phyloP scores from a whole-genome alignment of 2,888 invertebrate genomes.

The Drosophila leonis region DNA sequence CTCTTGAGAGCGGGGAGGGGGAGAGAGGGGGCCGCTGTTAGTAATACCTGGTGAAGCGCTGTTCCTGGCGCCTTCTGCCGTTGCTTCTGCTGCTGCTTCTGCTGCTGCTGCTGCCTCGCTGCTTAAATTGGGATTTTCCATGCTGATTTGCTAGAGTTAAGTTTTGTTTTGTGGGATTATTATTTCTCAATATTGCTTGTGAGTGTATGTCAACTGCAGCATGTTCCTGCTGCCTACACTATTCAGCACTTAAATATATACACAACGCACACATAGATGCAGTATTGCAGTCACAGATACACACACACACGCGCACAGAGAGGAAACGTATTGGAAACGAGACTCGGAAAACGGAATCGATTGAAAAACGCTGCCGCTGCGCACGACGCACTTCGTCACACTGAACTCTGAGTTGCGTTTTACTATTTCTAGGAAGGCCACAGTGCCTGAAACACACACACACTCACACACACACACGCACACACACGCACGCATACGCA shows the following conservation, averaged over 20 bases:
- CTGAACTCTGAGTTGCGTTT: slow-evolving; percentile 80
- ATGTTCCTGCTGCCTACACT: slow-evolving; percentile 20
- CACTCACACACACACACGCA: slow-evolving; percentile 14
- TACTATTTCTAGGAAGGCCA: slow-evolving; percentile 83
- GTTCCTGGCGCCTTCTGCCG: slow-evolving; percentile 19
- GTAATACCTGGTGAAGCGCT: slow-evolving; percentile 32
- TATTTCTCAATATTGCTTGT: slow-evolving; percentile 14
- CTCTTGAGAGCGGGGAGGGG: background rate
- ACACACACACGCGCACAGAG: slow-evolving; percentile 10
- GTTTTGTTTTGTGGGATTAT: background rate
- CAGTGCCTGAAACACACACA: slow-evolving; percentile 45
- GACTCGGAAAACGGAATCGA: slow-evolving; percentile 26
- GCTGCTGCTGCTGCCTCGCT: slow-evolving; percentile 19
- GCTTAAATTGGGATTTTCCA: slow-evolving; percentile 42
- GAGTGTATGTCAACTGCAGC: slow-evolving; percentile 19
- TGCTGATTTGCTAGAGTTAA: slow-evolving; percentile 20
- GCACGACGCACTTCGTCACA: slow-evolving; percentile 82
- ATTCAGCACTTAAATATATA: slow-evolving; percentile 5
- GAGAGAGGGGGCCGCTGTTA: background rate
- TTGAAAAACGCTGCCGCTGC: slow-evolving; percentile 77
- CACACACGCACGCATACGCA: slow-evolving; percentile 6
- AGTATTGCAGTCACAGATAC: slow-evolving; percentile 11
- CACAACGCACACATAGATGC: slow-evolving; percentile 1
- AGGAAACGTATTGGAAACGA: slow-evolving; percentile 7
- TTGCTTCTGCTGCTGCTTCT: slow-evolving; percentile 3